phyloP scores from a whole-genome alignment of 1,140 invertebrate genomes.

The Mactra quadrangularis region DNA sequence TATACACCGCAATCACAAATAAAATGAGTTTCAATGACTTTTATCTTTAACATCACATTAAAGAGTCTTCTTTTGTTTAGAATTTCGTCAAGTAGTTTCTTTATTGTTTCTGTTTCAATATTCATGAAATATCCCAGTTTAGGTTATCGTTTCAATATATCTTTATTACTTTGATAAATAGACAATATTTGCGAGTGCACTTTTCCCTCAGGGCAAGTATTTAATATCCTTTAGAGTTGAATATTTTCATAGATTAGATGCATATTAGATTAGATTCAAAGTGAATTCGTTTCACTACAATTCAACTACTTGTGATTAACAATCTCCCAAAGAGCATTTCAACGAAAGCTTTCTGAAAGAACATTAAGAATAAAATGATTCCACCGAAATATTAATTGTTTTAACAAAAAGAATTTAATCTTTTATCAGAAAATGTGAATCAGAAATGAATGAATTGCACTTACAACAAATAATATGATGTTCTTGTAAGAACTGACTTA shows the following conservation, averaged over 20 bases:
- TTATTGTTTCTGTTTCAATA: too few relatives aligned
- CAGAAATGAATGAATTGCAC: not conserved
- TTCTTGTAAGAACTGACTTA: too few relatives aligned
- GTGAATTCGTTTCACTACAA: slow-evolving; percentile 1
- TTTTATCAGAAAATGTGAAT: not conserved
- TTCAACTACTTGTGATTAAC: slow-evolving; percentile 39
- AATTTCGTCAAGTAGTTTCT: too few relatives aligned
- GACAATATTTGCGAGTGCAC: slow-evolving; percentile 10
- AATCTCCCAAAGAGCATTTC: not conserved
- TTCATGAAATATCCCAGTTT: too few relatives aligned
- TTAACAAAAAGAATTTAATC: slow-evolving; percentile 16
- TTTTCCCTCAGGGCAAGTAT: slow-evolving; percentile 16
- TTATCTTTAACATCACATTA: too few relatives aligned
- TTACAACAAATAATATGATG: too few relatives aligned
- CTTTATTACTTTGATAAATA: slow-evolving; percentile 38
- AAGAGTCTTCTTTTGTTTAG: too few relatives aligned
- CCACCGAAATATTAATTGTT: slow-evolving; percentile 1
- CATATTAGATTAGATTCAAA: slow-evolving; percentile 46
- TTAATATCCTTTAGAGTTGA: slow-evolving; percentile 38
- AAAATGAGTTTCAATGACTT: too few relatives aligned
- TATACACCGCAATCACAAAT: too few relatives aligned
- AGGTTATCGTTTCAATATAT: not conserved
- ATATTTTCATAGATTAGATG: slow-evolving; percentile 39
- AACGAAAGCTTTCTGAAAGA: too few relatives aligned
- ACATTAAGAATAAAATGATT: too few relatives aligned